phyloP scores from a whole-genome alignment of 2,113 vertebrate genomes.

The Lepus americanus region DNA sequence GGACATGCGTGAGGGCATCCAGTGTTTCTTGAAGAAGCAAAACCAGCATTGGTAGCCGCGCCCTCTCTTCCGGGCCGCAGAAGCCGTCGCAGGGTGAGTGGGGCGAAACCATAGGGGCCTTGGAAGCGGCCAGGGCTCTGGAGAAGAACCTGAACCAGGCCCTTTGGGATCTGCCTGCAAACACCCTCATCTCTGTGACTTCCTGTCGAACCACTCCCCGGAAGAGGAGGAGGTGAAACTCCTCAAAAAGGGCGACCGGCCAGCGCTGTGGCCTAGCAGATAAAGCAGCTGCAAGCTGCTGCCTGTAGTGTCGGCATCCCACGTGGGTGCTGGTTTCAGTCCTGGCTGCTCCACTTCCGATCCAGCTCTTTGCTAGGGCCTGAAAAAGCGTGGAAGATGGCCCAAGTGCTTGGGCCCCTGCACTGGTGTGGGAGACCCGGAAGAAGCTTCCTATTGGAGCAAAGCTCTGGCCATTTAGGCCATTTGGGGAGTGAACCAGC shows the following conservation, averaged over 20 bases:
- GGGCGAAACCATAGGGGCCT: conserved; percentile 78
- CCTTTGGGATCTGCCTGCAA: conserved; percentile 76
- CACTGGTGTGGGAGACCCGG: too few species aligned
- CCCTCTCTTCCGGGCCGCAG: conserved; percentile 91
- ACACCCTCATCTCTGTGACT: conserved; percentile 83
- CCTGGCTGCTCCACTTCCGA: too few species aligned
- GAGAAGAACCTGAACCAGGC: conserved; percentile 85
- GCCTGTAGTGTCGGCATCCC: too few species aligned
- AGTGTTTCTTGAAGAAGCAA: conserved; percentile 91
- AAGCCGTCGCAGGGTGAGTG: conserved; percentile 85
- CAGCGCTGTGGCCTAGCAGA: too few species aligned
- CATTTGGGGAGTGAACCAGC: too few species aligned
- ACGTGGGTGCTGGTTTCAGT: too few species aligned
- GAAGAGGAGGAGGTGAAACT: conserved; percentile 81
- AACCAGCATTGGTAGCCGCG: conserved; percentile 91
- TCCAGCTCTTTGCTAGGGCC: too few species aligned
- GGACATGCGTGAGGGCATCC: conserved; percentile 90
- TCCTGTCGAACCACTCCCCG: conserved; percentile 83
- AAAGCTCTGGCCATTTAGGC: too few species aligned
- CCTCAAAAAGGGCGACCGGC: conserved; percentile 70
- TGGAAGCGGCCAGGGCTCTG: conserved; percentile 81
- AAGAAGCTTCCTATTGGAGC: too few species aligned
- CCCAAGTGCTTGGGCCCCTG: too few species aligned
- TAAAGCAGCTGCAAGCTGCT: too few species aligned
- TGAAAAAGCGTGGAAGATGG: too few species aligned